Evolutionary conservation across 2,113 vertebrate species (phyloP).

Genomic region (Thinocorus orbignyianus): DNA sequence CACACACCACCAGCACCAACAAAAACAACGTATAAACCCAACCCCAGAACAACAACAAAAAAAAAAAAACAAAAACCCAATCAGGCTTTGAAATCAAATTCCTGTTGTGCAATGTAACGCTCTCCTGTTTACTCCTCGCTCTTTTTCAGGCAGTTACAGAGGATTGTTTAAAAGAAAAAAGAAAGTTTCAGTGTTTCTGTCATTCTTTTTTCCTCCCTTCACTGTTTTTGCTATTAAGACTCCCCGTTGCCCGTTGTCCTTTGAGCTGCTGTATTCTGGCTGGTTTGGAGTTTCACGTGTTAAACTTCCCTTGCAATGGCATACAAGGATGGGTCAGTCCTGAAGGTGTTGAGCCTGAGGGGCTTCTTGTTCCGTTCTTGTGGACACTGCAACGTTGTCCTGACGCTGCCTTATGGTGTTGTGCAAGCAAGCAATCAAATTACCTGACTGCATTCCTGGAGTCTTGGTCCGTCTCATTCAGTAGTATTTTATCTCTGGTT

Average conservation of each 20-base stretch:
- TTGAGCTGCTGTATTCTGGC: background rate
- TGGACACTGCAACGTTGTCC: background rate
- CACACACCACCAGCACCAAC: background rate
- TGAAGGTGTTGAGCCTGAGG: background rate
- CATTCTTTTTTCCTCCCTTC: background rate
- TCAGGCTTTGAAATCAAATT: constrained; percentile 21
- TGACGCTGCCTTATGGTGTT: background rate
- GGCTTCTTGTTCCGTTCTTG: background rate
- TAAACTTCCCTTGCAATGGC: background rate
- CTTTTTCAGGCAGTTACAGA: background rate
- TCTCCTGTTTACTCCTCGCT: background rate
- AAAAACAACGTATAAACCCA: background rate
- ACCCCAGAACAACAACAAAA: background rate
- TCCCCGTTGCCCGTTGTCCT: background rate
- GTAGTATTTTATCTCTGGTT: background rate
- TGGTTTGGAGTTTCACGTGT: background rate
- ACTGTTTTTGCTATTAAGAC: constrained; percentile 23
- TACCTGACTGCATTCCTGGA: background rate
- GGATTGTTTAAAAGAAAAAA: background rate
- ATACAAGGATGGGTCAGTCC: background rate
- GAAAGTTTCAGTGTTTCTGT: background rate
- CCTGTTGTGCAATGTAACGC: background rate
- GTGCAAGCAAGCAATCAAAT: background rate
- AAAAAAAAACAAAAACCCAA: background rate
- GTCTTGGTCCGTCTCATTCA: background rate